Percentiles rank a stretch among this genome's conserved stretches.
phyloP scores from a whole-genome alignment of 1,140 invertebrate species.

The Theocolax elegans region DNA sequence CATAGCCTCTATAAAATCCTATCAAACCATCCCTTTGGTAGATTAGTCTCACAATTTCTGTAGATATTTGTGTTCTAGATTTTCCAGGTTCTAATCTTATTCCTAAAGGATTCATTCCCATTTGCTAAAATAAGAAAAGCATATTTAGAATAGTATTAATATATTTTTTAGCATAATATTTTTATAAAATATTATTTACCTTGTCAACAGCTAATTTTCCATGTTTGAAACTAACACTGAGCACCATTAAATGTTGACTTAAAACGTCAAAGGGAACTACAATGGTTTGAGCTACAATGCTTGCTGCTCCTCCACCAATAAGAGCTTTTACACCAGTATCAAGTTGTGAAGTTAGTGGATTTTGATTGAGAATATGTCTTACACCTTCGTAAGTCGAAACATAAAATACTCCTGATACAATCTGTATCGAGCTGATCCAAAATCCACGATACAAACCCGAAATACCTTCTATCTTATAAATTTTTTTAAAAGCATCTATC shows the following conservation, averaged over 20 bases:
- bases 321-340: constrained; percentile 77
- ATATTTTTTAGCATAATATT: constrained; percentile 4
- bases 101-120: constrained; percentile 77
- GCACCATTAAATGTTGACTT: constrained; percentile 96
- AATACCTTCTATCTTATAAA: constrained; percentile 87
- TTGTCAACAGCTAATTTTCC: constrained; percentile 60
- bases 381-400: constrained; percentile 96
- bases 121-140: constrained; percentile 53
- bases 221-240: constrained; percentile 76
- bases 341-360: constrained; percentile 62
- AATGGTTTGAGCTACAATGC: constrained; percentile 93
- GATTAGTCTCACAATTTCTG: constrained; percentile 78
- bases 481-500: constrained; percentile 91
- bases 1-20: constrained; percentile 94
- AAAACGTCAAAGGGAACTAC: constrained; percentile 97
- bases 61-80: constrained; percentile 73
- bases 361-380: constrained; percentile 79
- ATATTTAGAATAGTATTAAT: neutral
- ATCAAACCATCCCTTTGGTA: constrained; percentile 83
- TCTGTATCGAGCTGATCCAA: constrained; percentile 90
- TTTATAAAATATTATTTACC: too few species aligned
- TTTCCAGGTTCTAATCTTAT: constrained; percentile 71
- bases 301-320: constrained; percentile 88
- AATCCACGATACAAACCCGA: constrained; percentile 94
- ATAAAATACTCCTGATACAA: constrained; percentile 90